phyloP scores from a whole-genome alignment of 2,888 invertebrate genomes.

The Nysson spinosus region DNA sequence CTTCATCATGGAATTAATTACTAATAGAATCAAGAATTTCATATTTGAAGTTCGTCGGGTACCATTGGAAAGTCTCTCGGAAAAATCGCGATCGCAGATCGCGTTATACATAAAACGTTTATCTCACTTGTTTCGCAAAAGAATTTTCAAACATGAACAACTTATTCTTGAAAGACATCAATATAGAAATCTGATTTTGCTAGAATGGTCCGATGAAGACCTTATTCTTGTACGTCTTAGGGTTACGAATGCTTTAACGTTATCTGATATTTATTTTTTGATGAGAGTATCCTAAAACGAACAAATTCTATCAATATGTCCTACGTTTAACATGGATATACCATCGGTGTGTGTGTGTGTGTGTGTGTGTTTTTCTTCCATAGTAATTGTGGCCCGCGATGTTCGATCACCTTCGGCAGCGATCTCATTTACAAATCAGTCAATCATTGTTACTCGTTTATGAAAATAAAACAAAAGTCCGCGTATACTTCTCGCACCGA shows the following conservation, averaged over 20 bases:
- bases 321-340: constrained; percentile 72
- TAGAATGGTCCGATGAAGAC: constrained; percentile 54
- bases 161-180: constrained; percentile 69
- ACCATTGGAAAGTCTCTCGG: constrained; percentile 9
- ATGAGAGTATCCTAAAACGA: constrained; percentile 73
- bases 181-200: constrained; percentile 63
- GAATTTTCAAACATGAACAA: constrained; percentile 48
- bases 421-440: constrained; percentile 44
- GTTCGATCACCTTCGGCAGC: constrained; percentile 48
- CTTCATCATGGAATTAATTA: not conserved
- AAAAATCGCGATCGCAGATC: constrained; percentile 7
- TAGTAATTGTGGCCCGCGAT: constrained; percentile 58
- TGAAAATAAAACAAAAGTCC: constrained; percentile 26
- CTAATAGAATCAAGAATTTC: constrained; percentile 8
- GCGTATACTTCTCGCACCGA: not conserved
- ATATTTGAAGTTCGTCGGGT: constrained; percentile 15
- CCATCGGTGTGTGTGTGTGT: constrained; percentile 64
- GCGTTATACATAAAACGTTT: constrained; percentile 15
- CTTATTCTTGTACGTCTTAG: constrained; percentile 54
- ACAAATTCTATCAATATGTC: constrained; percentile 69
- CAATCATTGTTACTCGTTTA: constrained; percentile 33
- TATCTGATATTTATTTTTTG: constrained; percentile 63
- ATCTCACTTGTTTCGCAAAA: constrained; percentile 26
- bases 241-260: constrained; percentile 61
- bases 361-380: constrained; percentile 36